Conservation (phyloP, 1,140 invertebrate genomes). For the Lepidostoma basale region DNA sequence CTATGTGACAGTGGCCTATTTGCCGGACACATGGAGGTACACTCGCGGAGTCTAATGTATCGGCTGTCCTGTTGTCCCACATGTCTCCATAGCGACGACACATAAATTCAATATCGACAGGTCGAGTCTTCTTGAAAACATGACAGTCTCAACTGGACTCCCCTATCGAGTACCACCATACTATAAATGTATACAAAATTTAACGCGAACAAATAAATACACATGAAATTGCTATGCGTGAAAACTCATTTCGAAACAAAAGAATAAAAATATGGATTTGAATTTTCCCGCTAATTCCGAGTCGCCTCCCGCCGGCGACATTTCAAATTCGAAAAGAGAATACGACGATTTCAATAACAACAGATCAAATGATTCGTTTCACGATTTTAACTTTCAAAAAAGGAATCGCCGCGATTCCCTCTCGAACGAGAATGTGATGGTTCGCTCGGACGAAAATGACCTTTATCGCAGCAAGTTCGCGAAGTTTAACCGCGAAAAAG, state of each 20-base stretch:
- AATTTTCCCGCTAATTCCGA: conserved; percentile 9
- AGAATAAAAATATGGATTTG: conserved; percentile 7
- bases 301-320: not conserved
- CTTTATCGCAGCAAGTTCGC: not conserved
- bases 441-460: not conserved
- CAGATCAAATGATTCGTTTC: not conserved
- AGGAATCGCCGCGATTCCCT: not conserved
- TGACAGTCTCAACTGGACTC: conserved; percentile 25
- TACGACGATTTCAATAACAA: conserved; percentile 20
- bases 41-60: conserved; percentile 1
- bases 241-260: conserved; percentile 12
- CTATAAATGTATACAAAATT: no score
- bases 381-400: not conserved
- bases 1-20: conserved; percentile 19
- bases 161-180: no score
- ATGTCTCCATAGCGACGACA: conserved; percentile 34
- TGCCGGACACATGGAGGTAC: not conserved
- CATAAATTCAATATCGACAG: conserved; percentile 35
- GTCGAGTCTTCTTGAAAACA: conserved; percentile 12
- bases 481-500: conserved; percentile 14
- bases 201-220: no score
- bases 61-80: conserved; percentile 25
- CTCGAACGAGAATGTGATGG: not conserved
- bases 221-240: conserved; percentile 27
- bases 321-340: not conserved